Conservation (phyloP, 2,113 vertebrate species). For the Promerops cafer region DNA sequence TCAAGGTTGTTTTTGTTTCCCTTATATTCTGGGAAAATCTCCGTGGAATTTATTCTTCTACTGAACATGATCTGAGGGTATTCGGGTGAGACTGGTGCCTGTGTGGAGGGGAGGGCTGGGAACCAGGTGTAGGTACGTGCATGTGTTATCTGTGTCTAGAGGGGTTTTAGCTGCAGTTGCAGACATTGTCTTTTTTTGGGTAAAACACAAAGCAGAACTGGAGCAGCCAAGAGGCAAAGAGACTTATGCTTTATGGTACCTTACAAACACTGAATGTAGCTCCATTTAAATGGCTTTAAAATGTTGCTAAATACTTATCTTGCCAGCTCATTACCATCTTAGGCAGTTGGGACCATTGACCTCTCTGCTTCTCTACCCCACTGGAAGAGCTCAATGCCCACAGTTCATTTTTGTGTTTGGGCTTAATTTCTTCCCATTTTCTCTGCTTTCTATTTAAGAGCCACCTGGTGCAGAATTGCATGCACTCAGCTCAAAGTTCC, state of each 20-base stretch:
- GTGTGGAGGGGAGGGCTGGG: background rate
- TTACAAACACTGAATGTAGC: background rate
- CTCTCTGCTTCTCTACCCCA: background rate
- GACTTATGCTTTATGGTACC: background rate
- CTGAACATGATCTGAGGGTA: background rate
- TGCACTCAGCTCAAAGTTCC: background rate
- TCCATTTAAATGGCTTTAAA: background rate
- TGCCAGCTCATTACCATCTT: background rate
- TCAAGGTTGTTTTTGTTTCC: background rate
- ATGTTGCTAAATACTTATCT: background rate
- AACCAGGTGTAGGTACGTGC: fast-evolving
- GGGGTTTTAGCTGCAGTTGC: background rate
- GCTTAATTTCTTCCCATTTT: background rate
- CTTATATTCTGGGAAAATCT: background rate
- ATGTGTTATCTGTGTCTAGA: fast-evolving
- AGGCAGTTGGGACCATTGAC: background rate
- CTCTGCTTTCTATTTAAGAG: background rate
- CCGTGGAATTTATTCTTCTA: background rate
- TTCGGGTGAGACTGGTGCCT: background rate
- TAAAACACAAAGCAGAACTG: background rate
- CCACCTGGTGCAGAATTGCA: background rate
- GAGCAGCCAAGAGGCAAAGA: background rate
- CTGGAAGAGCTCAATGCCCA: background rate
- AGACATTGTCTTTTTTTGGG: background rate
- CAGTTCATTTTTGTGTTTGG: background rate